Evolutionary conservation across 1,140 invertebrate species (phyloP), one percentile per base, ranked within the genome.

Genomic region (Pygmarrhopalites habei): DNA sequence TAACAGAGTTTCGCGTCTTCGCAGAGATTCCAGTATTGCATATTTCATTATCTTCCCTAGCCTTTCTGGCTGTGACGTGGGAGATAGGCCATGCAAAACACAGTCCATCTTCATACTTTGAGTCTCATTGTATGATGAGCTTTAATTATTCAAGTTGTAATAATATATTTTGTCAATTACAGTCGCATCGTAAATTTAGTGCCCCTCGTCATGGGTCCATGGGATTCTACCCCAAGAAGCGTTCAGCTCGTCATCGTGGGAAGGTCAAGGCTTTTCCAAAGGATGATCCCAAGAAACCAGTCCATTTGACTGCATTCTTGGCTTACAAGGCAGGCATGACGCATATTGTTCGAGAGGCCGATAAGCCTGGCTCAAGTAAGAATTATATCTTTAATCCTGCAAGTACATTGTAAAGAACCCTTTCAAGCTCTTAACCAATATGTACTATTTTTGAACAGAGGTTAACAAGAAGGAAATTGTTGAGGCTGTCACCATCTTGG

Each of bases 211-310:
- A 99, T 86, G 97, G 97, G 70, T 98, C 94, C 57, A 96, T 99
- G 91, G 96, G 94, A 72, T 99, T 99, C 84, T 90, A 96, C 77
- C 96, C 97, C 72, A 98, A 98, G 79, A 99, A 99, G 79, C 85
- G 97, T 71, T 88, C 91, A 62, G 84, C 83, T 65, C 86, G 93
- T 76, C 92, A 96, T 84, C 89, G 95, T 82, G 97, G 97, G 73
- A 98, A 97, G 79, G 91, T 95, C 56, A 99, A 99, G 91, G 90
- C 96, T 66, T 99, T 99, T 82, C 97, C 97, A n/a, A 98, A 95
- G 75, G 97, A 99, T 87, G 94, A 99, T 75, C 82, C 86, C 23
- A 85, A 77, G 68, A 98, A 98, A 77, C 96, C 97, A 32, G 91
- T 98, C 4, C 97, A 99, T 81, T 80, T 99, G 39, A 99, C 97